Conservation (phyloP, 2,888 invertebrate species). For the Malacosoma neustria region DNA sequence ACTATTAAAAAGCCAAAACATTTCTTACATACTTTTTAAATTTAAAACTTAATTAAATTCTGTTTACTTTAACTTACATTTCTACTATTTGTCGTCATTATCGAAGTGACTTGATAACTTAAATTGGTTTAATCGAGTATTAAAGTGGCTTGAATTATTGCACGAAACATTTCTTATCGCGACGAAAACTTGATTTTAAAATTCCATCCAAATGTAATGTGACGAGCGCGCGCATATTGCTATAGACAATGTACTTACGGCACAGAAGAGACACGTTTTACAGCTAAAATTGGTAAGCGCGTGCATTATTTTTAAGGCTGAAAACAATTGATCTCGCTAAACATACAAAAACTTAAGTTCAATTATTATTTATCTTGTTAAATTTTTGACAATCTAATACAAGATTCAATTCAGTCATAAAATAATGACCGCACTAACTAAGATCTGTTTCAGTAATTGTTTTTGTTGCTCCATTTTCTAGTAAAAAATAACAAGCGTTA, state of each 20-base stretch:
- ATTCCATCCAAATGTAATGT: neutral
- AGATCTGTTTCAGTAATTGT: no score
- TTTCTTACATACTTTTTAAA: neutral
- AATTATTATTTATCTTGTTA: no score
- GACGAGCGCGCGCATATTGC: neutral
- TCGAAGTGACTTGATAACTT: neutral
- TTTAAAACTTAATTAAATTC: neutral
- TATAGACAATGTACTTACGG: neutral
- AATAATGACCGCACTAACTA: no score
- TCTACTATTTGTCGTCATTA: neutral
- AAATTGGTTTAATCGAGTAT: neutral
- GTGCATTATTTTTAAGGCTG: no score
- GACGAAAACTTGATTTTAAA: neutral
- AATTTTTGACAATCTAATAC: no score
- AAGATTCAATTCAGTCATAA: no score
- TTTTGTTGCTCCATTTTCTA: no score
- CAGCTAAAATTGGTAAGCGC: no score
- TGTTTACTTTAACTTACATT: neutral
- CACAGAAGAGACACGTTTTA: neutral
- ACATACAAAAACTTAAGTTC: no score
- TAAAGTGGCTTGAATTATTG: neutral
- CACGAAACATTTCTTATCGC: neutral
- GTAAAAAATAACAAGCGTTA: no score
- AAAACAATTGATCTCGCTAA: no score
- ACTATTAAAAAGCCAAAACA: no score